Evolutionary conservation across 37 sponge, comb jelly and placozoan genomes (phyloP).

Genomic region (Chondrilla cf. caribensis): DNA sequence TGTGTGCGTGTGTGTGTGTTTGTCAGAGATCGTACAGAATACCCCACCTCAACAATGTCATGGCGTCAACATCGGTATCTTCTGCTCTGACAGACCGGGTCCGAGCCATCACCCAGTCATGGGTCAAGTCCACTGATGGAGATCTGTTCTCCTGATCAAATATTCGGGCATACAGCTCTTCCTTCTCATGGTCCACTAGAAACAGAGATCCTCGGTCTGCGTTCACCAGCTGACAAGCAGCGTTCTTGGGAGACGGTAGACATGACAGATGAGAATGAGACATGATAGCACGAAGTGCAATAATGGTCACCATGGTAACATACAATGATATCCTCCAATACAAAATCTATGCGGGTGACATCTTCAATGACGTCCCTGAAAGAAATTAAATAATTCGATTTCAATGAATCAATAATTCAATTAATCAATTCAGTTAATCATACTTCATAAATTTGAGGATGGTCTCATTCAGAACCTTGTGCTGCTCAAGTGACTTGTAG

Average conservation of each 20-base stretch:
- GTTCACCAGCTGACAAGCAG: conserved; percentile 19
- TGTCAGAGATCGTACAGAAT: no score
- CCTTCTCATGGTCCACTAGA: conserved; percentile 23
- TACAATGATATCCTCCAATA: conserved; percentile 25
- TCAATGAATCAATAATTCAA: background rate
- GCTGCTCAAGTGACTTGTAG: conserved; percentile 16
- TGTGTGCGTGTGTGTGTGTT: no score
- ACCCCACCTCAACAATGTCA: background rate
- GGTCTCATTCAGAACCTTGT: background rate
- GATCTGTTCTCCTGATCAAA: conserved; percentile 10
- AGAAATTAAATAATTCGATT: background rate
- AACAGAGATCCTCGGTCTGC: conserved; percentile 48
- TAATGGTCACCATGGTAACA: background rate
- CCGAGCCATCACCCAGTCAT: background rate
- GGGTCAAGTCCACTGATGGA: background rate
- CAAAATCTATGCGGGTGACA: conserved; percentile 9
- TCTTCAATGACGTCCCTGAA: conserved; percentile 13
- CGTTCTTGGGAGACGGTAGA: background rate
- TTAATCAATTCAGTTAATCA: background rate
- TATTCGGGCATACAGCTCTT: conserved; percentile 51
- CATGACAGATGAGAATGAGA: background rate
- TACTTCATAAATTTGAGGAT: conserved; percentile 12
- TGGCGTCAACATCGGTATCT: background rate
- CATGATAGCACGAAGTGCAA: background rate
- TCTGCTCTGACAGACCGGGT: background rate